Evolutionary conservation across 2,888 invertebrate species (phyloP), one percentile per base, ranked within the genome.

Genomic region (Pinctada fucata): DNA sequence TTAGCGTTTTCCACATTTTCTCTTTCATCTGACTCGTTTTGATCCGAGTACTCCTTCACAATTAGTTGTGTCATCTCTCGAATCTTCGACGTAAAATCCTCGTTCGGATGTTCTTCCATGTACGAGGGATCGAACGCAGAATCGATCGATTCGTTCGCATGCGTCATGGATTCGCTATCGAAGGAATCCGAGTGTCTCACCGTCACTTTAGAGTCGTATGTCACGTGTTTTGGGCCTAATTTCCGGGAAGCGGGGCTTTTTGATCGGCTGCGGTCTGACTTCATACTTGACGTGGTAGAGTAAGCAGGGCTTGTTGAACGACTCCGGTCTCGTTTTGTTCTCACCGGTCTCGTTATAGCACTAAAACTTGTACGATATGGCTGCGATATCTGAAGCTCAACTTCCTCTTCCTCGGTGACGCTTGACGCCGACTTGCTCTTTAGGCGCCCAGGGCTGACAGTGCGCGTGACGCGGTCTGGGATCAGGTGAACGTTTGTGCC

Each of bases 321-420:
- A 80, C 88, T 87, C 49, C 90, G 78, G 67, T 87, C 87, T n/a
- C 81, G 75, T 16, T 81, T 86, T 3, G 67, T 78, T 48, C 85
- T 83, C 13, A 83, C 79, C 4, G 90, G 89, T 2, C 88, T 84
- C n/a, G 87, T 84, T 47, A 89, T 87, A 1, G 91, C 91, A 73
- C 90, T 90, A 79, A 91, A 90, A 76, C 90, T 90, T 52, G 91
- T 91, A 52, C 89, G 84, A 82, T 91, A 91, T 0, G 90, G 89
- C 83, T 91, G 91, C 0, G 89, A 83, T 66, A 91, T 85, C 48
- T 87, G 80, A 45, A 84, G 80, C 16, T 81, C 80, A 1, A 89
- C 79, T 8, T 85, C 83, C 50, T 79, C 78, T 16, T 79, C 75
- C 49, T 77, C 65, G 31, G 80, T 67, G 31, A 76, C 67, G 13